Evolutionary conservation across 2,888 invertebrate species (phyloP).

Genomic region (Anagyrus pseudococci): DNA sequence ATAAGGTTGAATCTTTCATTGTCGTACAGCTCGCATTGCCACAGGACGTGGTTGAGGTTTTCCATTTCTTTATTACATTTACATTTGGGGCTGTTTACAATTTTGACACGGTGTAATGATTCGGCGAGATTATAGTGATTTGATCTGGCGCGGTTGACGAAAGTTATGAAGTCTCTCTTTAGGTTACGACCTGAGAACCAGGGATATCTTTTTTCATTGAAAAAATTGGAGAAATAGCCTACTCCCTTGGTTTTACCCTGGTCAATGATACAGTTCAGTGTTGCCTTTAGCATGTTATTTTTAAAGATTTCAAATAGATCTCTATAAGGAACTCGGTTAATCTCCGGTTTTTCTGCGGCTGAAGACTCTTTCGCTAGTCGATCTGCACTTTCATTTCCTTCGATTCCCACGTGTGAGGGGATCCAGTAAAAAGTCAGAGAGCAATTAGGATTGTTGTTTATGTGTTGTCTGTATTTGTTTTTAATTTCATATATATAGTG

Average conservation of each 20-base stretch:
- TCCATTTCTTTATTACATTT: background rate
- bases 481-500: background rate
- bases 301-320: background rate
- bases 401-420: conserved; percentile 5
- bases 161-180: background rate
- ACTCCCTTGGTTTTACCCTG: background rate
- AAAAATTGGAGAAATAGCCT: background rate
- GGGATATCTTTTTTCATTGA: background rate
- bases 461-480: background rate
- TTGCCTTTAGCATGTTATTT: background rate
- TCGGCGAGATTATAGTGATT: background rate
- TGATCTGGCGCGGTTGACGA: background rate
- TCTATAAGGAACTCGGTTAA: background rate
- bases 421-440: conserved; percentile 12
- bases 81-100: background rate
- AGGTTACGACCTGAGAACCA: background rate
- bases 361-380: background rate
- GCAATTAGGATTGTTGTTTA: background rate
- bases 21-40: background rate
- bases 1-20: background rate
- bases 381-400: conserved; percentile 13
- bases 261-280: background rate
- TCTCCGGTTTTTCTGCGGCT: background rate
- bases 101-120: background rate
- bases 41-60: background rate